These are phyloP conservation scores for Buceros bicornis DNA, from an alignment of 2,797 vertebrate genomes.

Conservation along the genomic window DNA sequence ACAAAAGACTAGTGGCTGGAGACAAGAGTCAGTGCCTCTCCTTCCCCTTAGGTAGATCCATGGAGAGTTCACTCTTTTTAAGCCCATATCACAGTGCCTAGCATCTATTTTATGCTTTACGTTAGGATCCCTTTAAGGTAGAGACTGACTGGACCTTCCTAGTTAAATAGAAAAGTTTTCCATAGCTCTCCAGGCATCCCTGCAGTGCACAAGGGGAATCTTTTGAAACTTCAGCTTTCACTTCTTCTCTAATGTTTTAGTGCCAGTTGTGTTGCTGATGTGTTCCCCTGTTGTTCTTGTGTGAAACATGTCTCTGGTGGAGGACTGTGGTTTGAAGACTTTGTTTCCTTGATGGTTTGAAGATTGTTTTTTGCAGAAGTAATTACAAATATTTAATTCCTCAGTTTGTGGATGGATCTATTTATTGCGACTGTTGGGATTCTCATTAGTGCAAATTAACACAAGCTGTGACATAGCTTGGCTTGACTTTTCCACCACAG, in stretches of 20 bases:
- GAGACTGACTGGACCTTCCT: neutral
- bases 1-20: neutral
- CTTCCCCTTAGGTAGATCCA: neutral
- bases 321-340: neutral
- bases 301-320: neutral
- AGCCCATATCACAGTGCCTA: neutral
- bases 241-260: neutral
- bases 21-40: neutral
- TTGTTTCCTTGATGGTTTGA: neutral
- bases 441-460: constrained; percentile 34
- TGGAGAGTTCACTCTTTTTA: neutral
- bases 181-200: neutral
- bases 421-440: constrained; percentile 37
- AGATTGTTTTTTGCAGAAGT: neutral
- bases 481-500: constrained; percentile 35
- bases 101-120: neutral
- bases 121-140: neutral
- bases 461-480: constrained; percentile 25
- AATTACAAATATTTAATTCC: constrained; percentile 13
- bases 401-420: neutral
- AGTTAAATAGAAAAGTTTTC: neutral
- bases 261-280: accelerated
- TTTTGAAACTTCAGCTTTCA: neutral
- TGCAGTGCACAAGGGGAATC: neutral
- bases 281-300: neutral